A percentile compares a stretch with the other conserved stretches of the same genome.
These are phyloP conservation scores for Umimayanthus kanabou DNA, from an alignment of 92 coral and sea anemone genomes.

Conservation along the genomic window DNA sequence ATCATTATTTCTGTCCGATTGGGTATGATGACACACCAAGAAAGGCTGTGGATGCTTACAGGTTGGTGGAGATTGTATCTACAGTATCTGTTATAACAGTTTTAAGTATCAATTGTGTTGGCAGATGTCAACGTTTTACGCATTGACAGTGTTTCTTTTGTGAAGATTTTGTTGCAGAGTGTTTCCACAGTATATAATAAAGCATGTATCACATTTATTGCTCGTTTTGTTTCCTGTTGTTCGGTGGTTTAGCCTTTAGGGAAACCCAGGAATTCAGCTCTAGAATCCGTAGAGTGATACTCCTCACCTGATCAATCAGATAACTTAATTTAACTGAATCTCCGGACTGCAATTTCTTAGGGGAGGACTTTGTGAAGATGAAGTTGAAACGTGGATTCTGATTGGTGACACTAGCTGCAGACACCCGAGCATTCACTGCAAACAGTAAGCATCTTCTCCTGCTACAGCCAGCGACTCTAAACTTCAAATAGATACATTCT, in stretches of 20 bases:
- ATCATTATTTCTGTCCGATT: constrained; percentile 83
- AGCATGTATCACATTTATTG: not conserved
- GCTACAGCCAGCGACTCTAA: not conserved
- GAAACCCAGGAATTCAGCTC: too few relatives aligned
- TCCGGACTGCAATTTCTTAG: constrained; percentile 25
- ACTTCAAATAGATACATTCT: not conserved
- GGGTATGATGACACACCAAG: constrained; percentile 78
- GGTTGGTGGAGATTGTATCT: constrained; percentile 29
- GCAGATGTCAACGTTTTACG: not conserved
- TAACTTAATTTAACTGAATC: not conserved
- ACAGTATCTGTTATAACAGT: too few relatives aligned
- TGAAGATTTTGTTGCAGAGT: not conserved
- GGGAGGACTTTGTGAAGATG: constrained; percentile 58
- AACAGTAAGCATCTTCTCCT: constrained; percentile 47
- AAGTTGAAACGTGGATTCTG: constrained; percentile 70
- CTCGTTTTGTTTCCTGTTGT: too few relatives aligned
- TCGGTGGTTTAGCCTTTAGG: too few relatives aligned
- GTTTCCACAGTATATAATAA: not conserved
- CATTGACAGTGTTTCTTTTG: too few relatives aligned
- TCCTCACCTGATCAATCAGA: not conserved
- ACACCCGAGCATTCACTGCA: constrained; percentile 82
- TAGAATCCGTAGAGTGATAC: too few relatives aligned
- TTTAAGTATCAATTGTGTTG: too few relatives aligned
- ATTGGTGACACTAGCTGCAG: constrained; percentile 77
- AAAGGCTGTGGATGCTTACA: constrained; percentile 72